Evolutionary conservation across 1,140 invertebrate species (phyloP), one percentile per base, ranked within the genome.

Genomic region (Condylostylus longicornis): DNA sequence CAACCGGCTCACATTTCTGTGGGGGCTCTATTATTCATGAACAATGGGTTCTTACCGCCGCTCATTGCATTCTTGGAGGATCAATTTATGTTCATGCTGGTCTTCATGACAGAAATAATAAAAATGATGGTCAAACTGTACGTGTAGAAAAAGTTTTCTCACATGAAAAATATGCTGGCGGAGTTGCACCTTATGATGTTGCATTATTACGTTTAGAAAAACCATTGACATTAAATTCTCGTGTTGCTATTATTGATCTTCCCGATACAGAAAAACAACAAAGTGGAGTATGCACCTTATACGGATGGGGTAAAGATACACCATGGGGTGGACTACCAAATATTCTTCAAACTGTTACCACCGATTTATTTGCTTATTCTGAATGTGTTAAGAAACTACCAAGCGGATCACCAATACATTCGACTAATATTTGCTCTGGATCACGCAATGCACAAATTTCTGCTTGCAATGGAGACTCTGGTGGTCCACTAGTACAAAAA

Each of bases 401-500:
- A 9, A 1, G 12, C 1, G 27, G 14, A 14, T 33, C 39, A 8
- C 42, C 42, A 3, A 12, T 41, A 15, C 32, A 18, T 1, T 18
- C 33, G 0, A 18, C 7, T 2, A 69, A 68, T 37, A 49, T 77
- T 6, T 79, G 74, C 54, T 70, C 69, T 17, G 69, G 66, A 18
- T 72, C 71, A 3, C 37, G 68, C 2, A 57, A 50, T 19, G 68
- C 65, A 12, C 61, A 66, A 33, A 47, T 62, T 13, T 68, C 69
- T 30, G 69, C 72, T 17, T 77, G 75, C 54, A 69, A 58, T 36
- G 73, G 74, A 28, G 75, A 78, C 49, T 74, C 72, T 14, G 75
- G 76, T 34, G 74, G 75, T 33, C 75, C 75, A 2, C 45, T 77
- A 21, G 59, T 69, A n/a, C 27, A 2, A 12, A 21, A 15, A 9